Conservation (phyloP, 2,888 invertebrate species). For the Athripsodes cinereus region DNA sequence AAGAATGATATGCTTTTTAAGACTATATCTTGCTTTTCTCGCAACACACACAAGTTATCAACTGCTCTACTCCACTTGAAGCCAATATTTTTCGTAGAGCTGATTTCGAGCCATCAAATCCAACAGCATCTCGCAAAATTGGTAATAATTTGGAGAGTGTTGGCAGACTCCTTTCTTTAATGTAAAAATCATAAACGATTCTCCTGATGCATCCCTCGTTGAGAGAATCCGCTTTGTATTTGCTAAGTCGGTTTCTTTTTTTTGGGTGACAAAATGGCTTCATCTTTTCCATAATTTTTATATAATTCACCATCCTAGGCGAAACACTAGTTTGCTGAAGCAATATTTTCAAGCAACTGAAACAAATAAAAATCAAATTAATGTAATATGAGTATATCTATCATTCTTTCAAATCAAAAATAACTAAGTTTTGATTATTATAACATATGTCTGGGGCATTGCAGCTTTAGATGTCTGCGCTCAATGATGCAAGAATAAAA, state of each 20-base stretch:
- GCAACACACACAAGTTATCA: conserved; percentile 17
- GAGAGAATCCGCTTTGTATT: neutral
- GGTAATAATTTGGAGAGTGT: conserved; percentile 11
- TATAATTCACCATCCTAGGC: too few relatives aligned
- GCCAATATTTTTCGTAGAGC: conserved; percentile 13
- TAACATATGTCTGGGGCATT: too few relatives aligned
- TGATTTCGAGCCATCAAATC: conserved; percentile 11
- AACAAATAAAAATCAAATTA: too few relatives aligned
- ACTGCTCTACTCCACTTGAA: conserved; percentile 17
- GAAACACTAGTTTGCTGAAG: too few relatives aligned
- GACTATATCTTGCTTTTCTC: conserved; percentile 17
- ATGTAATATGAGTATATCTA: too few relatives aligned
- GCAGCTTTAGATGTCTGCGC: too few relatives aligned
- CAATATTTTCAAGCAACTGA: too few relatives aligned
- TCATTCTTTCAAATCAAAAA: too few relatives aligned
- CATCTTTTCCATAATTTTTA: neutral
- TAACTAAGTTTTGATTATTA: too few relatives aligned
- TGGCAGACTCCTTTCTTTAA: conserved; percentile 19
- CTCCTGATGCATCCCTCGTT: conserved; percentile 8
- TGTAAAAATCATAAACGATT: conserved; percentile 18
- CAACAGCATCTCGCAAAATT: conserved; percentile 6
- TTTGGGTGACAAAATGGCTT: neutral
- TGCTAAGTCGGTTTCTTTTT: neutral
- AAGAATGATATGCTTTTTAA: conserved; percentile 21
- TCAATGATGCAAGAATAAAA: too few relatives aligned